Percentiles rank a stretch among this genome's conserved stretches.
Evolutionary conservation across 2,113 vertebrate species (phyloP).

Genomic region (Leptobrachium ailaonicum): DNA sequence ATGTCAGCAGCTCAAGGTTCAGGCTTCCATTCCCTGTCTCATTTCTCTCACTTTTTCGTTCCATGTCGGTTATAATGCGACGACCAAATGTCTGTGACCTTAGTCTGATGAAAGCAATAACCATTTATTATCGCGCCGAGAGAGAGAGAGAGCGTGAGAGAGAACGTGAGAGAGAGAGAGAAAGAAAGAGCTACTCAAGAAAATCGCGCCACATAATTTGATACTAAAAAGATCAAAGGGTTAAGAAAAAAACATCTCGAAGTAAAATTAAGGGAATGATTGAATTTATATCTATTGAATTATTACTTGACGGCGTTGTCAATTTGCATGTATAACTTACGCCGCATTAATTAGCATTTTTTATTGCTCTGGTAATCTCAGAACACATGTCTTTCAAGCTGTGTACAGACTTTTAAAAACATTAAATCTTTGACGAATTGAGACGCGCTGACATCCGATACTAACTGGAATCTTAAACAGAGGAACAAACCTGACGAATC

Average conservation of each 20-base stretch:
- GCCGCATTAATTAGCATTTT: constrained; percentile 43
- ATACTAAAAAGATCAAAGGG: background rate
- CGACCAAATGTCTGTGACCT: background rate
- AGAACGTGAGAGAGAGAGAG: background rate
- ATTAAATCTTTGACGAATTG: constrained; percentile 20
- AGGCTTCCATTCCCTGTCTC: background rate
- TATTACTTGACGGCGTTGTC: constrained; percentile 29
- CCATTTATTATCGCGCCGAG: background rate
- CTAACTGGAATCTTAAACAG: background rate
- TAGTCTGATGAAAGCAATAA: background rate
- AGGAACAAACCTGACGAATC: no score
- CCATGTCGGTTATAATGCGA: background rate
- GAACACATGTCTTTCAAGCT: constrained; percentile 50
- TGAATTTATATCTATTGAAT: constrained; percentile 27
- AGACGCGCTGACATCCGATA: constrained; percentile 17
- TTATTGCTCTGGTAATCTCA: constrained; percentile 38
- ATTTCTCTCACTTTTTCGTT: constrained; percentile 1
- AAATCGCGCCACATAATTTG: background rate
- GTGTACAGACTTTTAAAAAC: constrained; percentile 34
- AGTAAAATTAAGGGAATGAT: background rate
- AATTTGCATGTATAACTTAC: constrained; percentile 39
- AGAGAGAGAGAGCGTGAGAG: background rate
- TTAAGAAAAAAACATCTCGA: background rate
- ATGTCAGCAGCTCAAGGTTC: background rate
- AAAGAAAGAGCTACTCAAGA: background rate